Base-by-base conservation (phyloP, 1,140 invertebrate species). In the Pseudomyrmex sp. region DNA sequence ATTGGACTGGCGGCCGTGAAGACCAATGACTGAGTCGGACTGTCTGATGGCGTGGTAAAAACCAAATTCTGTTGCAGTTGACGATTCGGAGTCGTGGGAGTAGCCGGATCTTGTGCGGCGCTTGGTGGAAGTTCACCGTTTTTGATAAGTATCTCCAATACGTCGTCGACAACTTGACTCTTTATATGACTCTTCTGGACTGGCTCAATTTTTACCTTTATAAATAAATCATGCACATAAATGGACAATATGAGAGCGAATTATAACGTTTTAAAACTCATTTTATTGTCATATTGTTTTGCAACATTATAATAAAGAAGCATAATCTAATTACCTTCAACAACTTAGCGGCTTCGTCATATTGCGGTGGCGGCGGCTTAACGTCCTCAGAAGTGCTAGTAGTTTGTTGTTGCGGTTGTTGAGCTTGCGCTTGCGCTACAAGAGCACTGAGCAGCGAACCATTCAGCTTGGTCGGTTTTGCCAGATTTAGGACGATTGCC, bases 141-240 rank as follows among this genome's bases (percentile, higher is more conserved):
- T 92, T 98, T 97, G 20, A 99, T 98, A 0, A 99, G 95, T 89
- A 99, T 99, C 91, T 99, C 98, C n/a, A 99, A 93, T 0, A 99
- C 98, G 93, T 99, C 98, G 91, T 99, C 98, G 80, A 99, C 97
- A 54, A 97, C 97, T 93, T 99, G 98, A 91, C 97, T 97, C 89
- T 98, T 97, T 15, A 97, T 94, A 85, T 95, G 95, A 74, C 91
- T 95, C 82, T 96, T 96, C 69, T 93, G 94, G 0, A 93, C 91
- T 8, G 93, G 93, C 44, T 94, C 93, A 4, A 94, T 93, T 68
- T 94, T 94, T 0, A 94, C 93, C 93, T 94, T 46, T 35, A n/a
- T 23, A 63, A 63, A 1, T 63, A 65, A 52, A 76, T 52, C 13
- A 2, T 26, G 26, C 26, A 77, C 82, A 46, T 23, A 69, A n/a